phyloP scores from a whole-genome alignment of 2,888 invertebrate species.

The Malthinus flaveolus region DNA sequence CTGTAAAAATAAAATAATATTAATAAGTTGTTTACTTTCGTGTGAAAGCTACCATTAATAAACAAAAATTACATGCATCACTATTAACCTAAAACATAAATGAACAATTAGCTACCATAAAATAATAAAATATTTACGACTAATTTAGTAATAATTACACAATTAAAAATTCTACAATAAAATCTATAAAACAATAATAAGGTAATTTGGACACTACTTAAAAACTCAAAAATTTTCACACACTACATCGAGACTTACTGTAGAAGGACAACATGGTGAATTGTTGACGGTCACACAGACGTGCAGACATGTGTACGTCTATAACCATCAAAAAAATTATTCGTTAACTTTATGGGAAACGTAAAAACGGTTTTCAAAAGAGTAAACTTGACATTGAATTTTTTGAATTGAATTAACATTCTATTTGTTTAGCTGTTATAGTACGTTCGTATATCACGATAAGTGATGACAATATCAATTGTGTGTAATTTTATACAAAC shows the following conservation, averaged over 20 bases:
- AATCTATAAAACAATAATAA: neutral
- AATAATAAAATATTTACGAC: neutral
- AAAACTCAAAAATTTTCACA: constrained; percentile 12
- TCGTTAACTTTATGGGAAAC: neutral
- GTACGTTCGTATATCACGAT: too few relatives aligned
- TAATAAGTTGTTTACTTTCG: neutral
- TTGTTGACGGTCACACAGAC: constrained; percentile 86
- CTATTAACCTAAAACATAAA: constrained; percentile 9
- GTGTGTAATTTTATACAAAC: too few relatives aligned
- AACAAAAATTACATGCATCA: constrained; percentile 13
- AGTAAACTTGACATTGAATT: too few relatives aligned
- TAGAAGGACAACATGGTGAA: constrained; percentile 80
- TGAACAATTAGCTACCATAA: neutral
- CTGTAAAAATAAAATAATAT: constrained; percentile 60
- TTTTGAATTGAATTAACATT: too few relatives aligned
- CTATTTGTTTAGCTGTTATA: too few relatives aligned
- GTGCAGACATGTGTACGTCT: constrained; percentile 90
- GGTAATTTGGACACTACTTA: neutral
- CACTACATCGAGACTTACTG: constrained; percentile 61
- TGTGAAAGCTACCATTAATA: neutral
- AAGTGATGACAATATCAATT: too few relatives aligned
- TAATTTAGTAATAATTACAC: neutral
- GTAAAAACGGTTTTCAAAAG: neutral
- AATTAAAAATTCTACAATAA: neutral
- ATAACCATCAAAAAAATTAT: constrained; percentile 51